These are phyloP conservation scores for Apamea epomidion DNA, from an alignment of 2,888 invertebrate species.

Conservation along the genomic window DNA sequence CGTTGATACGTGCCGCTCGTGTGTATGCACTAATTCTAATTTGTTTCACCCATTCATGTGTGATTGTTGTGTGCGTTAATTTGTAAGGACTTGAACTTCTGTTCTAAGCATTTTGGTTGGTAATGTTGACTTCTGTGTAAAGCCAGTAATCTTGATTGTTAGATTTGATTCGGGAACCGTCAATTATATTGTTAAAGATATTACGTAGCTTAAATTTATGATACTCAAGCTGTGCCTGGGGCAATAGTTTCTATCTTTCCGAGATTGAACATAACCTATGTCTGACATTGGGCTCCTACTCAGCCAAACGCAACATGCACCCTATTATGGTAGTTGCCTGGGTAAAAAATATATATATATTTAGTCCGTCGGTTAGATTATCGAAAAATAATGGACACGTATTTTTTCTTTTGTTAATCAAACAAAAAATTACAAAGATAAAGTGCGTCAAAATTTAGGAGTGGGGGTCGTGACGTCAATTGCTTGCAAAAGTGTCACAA, in stretches of 20 bases:
- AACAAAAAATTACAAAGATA: too few relatives aligned
- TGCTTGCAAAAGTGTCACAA: too few relatives aligned
- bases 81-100: slow-evolving; percentile 16
- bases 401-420: too few relatives aligned
- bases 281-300: not conserved
- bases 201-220: slow-evolving; percentile 38
- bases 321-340: too few relatives aligned
- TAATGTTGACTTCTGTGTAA: slow-evolving; percentile 51
- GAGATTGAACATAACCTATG: not conserved
- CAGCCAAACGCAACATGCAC: not conserved
- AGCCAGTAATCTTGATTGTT: slow-evolving; percentile 57
- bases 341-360: too few relatives aligned
- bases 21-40: too few relatives aligned
- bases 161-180: slow-evolving; percentile 58
- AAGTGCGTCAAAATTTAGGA: too few relatives aligned
- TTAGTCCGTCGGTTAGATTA: too few relatives aligned
- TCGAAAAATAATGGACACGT: too few relatives aligned
- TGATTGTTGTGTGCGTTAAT: not conserved
- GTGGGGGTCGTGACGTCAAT: too few relatives aligned
- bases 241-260: not conserved
- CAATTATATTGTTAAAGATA: slow-evolving; percentile 64
- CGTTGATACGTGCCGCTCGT: too few relatives aligned
- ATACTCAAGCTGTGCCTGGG: not conserved
- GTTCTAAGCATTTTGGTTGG: not conserved
- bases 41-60: not conserved